Evolutionary conservation across 1,140 invertebrate species (phyloP).

Genomic region (Drosophila baimaii): DNA sequence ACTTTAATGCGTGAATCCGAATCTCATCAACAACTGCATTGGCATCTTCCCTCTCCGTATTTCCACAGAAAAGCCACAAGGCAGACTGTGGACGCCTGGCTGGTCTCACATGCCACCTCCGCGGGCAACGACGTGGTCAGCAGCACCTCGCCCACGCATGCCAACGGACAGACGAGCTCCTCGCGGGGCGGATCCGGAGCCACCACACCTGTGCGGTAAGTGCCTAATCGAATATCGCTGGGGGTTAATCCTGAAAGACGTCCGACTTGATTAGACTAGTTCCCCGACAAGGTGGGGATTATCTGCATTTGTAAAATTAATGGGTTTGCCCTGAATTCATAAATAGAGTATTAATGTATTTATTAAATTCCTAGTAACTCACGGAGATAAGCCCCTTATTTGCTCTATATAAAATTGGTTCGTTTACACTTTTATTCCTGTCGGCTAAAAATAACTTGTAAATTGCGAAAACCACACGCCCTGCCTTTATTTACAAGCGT

Average conservation of each 20-base stretch:
- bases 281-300: background rate
- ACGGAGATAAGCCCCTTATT: too few relatives aligned
- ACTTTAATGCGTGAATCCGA: constrained; percentile 58
- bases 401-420: background rate
- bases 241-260: background rate
- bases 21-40: constrained; percentile 6
- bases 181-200: constrained; percentile 90
- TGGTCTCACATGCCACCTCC: constrained; percentile 93
- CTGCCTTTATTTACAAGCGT: background rate
- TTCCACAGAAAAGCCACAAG: constrained; percentile 94
- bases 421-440: background rate
- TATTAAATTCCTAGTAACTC: too few relatives aligned
- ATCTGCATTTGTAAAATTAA: background rate
- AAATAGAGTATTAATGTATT: too few relatives aligned
- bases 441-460: background rate
- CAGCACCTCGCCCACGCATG: constrained; percentile 86
- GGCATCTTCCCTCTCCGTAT: background rate
- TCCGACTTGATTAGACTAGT: background rate
- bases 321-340: too few relatives aligned
- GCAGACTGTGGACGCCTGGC: constrained; percentile 95
- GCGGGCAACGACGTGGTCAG: constrained; percentile 85
- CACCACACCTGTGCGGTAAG: constrained; percentile 92
- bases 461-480: background rate
- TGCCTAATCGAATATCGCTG: background rate
- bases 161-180: constrained; percentile 84